phyloP scores from a whole-genome alignment of 2,797 vertebrate genomes.

The Pangasius djambal region DNA sequence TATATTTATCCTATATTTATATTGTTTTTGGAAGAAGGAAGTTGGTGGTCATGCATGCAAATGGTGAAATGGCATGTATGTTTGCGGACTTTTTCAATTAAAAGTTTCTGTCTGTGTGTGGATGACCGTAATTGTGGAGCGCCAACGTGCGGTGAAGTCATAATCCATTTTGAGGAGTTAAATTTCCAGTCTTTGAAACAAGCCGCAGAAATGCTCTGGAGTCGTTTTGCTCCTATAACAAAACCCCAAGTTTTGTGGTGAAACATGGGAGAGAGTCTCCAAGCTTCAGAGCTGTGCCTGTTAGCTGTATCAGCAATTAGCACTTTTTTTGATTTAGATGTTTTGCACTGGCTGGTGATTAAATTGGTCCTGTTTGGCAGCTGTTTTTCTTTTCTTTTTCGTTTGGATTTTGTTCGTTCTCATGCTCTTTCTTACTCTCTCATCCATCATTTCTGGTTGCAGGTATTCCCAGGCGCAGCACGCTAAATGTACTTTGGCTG shows the following conservation, averaged over 20 bases:
- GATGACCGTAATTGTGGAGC: neutral
- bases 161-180: constrained; percentile 25
- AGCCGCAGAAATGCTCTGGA: constrained; percentile 21
- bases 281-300: constrained; percentile 15
- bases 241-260: neutral
- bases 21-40: neutral
- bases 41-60: neutral
- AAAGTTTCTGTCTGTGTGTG: neutral
- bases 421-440: neutral
- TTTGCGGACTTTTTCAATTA: neutral
- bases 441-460: neutral
- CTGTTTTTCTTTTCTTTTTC: neutral
- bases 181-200: constrained; percentile 42
- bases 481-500: neutral
- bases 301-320: constrained; percentile 42
- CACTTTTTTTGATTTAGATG: constrained; percentile 41
- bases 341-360: constrained; percentile 37
- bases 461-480: neutral
- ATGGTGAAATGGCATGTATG: neutral
- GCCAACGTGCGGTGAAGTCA: neutral
- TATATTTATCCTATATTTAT: neutral
- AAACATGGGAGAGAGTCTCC: constrained; percentile 31
- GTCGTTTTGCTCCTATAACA: neutral
- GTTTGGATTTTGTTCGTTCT: neutral
- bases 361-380: constrained; percentile 24